Evolutionary conservation across 2,888 invertebrate species (phyloP).

Genomic region (Agrenia bidenticulata): DNA sequence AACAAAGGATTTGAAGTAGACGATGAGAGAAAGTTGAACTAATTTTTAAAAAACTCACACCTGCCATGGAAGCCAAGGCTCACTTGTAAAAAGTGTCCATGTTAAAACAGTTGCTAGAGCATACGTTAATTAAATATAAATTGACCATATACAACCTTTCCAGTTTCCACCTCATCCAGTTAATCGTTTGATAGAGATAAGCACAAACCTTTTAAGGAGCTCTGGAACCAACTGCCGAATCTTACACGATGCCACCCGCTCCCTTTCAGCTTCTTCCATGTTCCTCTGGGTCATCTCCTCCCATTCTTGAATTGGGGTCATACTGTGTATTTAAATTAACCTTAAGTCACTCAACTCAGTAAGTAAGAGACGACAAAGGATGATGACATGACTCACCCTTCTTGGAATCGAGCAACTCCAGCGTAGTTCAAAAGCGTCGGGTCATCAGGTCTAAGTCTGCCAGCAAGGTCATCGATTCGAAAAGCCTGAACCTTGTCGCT

Average conservation of each 20-base stretch:
- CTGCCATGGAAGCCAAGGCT: too few species aligned
- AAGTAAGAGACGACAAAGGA: too few species aligned
- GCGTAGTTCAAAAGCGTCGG: constrained; percentile 73
- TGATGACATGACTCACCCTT: constrained; percentile 63
- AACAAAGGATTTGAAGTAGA: too few species aligned
- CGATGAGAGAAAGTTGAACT: too few species aligned
- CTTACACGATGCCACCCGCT: constrained; percentile 58
- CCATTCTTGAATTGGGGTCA: constrained; percentile 83
- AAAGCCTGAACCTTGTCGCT: constrained; percentile 83
- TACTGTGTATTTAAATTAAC: constrained; percentile 60
- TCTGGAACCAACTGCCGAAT: constrained; percentile 48
- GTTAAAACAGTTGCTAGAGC: too few species aligned
- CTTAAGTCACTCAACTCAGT: background rate
- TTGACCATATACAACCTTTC: too few species aligned
- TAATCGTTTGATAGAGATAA: too few species aligned
- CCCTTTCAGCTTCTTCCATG: constrained; percentile 72
- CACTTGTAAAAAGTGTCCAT: too few species aligned
- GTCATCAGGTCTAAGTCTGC: constrained; percentile 68
- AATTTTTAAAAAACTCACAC: too few species aligned
- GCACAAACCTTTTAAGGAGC: constrained; percentile 47
- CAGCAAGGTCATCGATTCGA: constrained; percentile 69
- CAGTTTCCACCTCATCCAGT: too few species aligned
- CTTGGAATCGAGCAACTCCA: constrained; percentile 76
- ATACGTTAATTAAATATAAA: too few species aligned
- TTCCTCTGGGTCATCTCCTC: constrained; percentile 78